Conservation (phyloP, 2,113 vertebrate genomes). For the Thunnus maccoyii region DNA sequence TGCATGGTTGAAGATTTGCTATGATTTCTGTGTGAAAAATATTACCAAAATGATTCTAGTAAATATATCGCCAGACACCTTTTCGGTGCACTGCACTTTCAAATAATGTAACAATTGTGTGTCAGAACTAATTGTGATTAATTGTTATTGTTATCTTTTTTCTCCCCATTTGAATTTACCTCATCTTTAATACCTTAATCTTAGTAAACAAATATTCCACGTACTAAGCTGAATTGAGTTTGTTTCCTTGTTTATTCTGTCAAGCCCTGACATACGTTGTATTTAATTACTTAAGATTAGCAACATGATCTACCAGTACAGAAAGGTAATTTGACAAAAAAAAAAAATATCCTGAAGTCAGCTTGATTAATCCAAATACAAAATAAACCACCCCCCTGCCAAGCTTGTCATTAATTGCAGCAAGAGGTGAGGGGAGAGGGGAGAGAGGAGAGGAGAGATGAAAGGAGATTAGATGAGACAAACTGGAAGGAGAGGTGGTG, state of each 20-base stretch:
- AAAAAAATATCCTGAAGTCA: conserved; percentile 49
- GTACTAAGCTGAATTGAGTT: conserved; percentile 1
- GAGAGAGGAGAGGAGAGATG: conserved; percentile 28
- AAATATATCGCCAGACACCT: too few relatives aligned
- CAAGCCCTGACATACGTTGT: neutral
- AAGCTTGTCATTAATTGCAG: conserved; percentile 57
- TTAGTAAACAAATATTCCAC: too few relatives aligned
- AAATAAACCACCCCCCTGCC: conserved; percentile 38
- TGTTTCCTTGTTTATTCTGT: conserved; percentile 19
- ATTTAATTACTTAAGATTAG: conserved; percentile 37
- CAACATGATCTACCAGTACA: conserved; percentile 1
- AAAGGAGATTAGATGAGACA: conserved; percentile 62
- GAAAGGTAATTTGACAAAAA: conserved; percentile 47
- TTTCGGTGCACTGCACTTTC: too few relatives aligned
- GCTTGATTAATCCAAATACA: conserved; percentile 37
- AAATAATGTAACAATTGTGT: too few relatives aligned
- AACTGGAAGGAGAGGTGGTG: conserved; percentile 30
- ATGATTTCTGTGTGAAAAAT: too few relatives aligned
- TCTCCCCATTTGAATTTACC: neutral
- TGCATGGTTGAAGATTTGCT: neutral
- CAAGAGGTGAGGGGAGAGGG: conserved; percentile 35
- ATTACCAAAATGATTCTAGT: too few relatives aligned
- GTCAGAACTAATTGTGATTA: neutral
- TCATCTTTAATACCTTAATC: too few relatives aligned
- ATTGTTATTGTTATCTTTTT: neutral